Evolutionary conservation across 2,888 invertebrate genomes (phyloP).

Genomic region (Cerceris rybyensis): DNA sequence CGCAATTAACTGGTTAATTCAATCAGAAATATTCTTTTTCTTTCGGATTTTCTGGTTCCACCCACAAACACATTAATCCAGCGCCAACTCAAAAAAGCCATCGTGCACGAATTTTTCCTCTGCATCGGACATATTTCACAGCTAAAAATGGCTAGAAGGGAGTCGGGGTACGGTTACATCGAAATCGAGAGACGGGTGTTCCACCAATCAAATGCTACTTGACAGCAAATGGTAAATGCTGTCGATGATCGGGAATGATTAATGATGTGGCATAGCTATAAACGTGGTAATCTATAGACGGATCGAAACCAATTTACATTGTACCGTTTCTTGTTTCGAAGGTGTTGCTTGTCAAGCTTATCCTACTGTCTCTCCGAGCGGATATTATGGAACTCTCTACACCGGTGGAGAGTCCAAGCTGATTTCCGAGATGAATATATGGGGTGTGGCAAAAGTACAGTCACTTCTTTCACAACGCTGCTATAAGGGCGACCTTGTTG

Average conservation of each 20-base stretch:
- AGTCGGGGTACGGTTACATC: constrained; percentile 24
- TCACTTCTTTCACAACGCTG: too few relatives aligned
- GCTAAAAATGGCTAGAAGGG: constrained; percentile 9
- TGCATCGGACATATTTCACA: neutral
- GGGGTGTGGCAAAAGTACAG: too few relatives aligned
- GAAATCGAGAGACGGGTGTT: constrained; percentile 54
- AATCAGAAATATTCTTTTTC: too few relatives aligned
- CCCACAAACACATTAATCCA: too few relatives aligned
- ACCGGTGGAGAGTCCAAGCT: too few relatives aligned
- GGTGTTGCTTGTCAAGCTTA: constrained; percentile 35
- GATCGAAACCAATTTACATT: constrained; percentile 57
- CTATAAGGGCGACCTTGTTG: too few relatives aligned
- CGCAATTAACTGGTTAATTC: too few relatives aligned
- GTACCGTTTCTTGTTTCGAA: constrained; percentile 52
- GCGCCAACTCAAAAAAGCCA: neutral
- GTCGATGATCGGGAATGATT: constrained; percentile 58
- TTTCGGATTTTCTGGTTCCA: too few relatives aligned
- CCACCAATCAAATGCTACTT: constrained; percentile 56
- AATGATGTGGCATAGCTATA: constrained; percentile 48
- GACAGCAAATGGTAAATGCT: constrained; percentile 48
- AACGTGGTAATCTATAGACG: constrained; percentile 43
- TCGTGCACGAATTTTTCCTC: neutral
- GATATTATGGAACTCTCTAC: neutral
- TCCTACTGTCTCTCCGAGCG: constrained; percentile 12
- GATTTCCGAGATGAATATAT: too few relatives aligned